Evolutionary conservation across 2,888 invertebrate species (phyloP).

Genomic region (Drosophila emarginata): DNA sequence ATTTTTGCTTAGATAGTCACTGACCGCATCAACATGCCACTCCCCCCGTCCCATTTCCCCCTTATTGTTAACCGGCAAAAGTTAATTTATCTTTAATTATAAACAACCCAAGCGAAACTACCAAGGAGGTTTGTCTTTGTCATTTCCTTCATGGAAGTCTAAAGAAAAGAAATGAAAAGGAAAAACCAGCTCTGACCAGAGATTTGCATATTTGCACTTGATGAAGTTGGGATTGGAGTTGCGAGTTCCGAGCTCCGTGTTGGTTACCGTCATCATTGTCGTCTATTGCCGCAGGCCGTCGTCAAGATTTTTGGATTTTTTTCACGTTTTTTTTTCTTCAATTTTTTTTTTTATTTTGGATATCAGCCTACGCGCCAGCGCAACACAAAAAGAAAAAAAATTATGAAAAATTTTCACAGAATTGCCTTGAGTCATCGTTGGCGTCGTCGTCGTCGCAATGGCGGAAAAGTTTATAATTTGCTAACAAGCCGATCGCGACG

Average conservation of each 20-base stretch:
- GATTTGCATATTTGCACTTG: conserved; percentile 76
- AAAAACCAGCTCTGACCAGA: conserved; percentile 13
- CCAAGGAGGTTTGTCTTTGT: conserved; percentile 44
- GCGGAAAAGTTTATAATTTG: conserved; percentile 70
- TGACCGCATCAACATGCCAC: background rate
- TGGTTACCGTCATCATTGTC: conserved; percentile 24
- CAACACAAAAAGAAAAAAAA: conserved; percentile 60
- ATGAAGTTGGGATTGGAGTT: conserved; percentile 59
- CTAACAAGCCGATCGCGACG: conserved; percentile 73
- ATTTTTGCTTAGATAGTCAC: background rate
- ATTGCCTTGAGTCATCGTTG: conserved; percentile 76
- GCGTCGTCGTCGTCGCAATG: conserved; percentile 65
- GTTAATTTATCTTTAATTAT: conserved; percentile 40
- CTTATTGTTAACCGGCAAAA: background rate
- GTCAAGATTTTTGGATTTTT: conserved; percentile 47
- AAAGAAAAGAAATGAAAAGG: background rate
- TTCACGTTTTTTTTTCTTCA: conserved; percentile 37
- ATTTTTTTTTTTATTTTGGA: conserved; percentile 29
- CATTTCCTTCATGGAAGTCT: conserved; percentile 24
- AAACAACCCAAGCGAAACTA: conserved; percentile 16
- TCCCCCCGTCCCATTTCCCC: background rate
- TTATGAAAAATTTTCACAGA: conserved; percentile 66
- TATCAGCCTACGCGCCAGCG: conserved; percentile 66
- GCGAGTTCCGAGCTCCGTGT: conserved; percentile 26
- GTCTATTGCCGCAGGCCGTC: conserved; percentile 32